Evolutionary conservation across 1,140 invertebrate species (phyloP).

Genomic region (Archivesica marissinica): DNA sequence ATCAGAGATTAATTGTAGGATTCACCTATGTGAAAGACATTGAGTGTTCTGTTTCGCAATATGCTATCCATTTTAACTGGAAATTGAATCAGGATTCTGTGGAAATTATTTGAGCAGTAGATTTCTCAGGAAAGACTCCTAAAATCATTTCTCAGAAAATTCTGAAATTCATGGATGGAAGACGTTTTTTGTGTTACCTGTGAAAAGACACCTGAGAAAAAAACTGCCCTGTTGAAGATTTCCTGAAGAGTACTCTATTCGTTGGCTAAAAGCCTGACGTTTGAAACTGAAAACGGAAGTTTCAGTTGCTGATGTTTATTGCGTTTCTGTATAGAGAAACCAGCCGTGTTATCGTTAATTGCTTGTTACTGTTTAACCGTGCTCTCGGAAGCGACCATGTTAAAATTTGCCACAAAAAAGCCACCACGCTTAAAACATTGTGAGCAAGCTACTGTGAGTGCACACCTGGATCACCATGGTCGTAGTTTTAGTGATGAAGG

Average conservation of each 20-base stretch:
- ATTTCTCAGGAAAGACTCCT: neutral
- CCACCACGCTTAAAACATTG: slow-evolving; percentile 57
- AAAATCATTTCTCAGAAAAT: neutral
- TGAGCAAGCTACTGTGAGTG: slow-evolving; percentile 12
- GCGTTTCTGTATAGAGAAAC: slow-evolving; percentile 8
- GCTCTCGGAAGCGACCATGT: slow-evolving; percentile 29
- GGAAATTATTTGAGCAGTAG: slow-evolving; percentile 13
- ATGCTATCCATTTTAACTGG: slow-evolving; percentile 16
- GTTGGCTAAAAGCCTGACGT: slow-evolving; percentile 53
- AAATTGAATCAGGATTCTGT: slow-evolving; percentile 8
- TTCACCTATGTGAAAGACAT: neutral
- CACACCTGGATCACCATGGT: slow-evolving; percentile 10
- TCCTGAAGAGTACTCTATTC: slow-evolving; percentile 2
- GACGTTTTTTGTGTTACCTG: slow-evolving; percentile 31
- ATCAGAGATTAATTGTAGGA: neutral
- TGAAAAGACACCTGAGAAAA: slow-evolving; percentile 5
- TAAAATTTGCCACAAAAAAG: slow-evolving; percentile 61
- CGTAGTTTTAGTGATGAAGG: slow-evolving; percentile 48
- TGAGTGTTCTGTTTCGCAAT: slow-evolving; percentile 16
- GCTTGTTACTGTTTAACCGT: neutral
- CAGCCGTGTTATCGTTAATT: slow-evolving; percentile 4
- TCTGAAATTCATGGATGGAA: slow-evolving; percentile 1
- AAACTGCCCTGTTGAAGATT: neutral
- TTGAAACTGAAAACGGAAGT: slow-evolving; percentile 61
- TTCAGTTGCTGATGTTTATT: slow-evolving; percentile 54